phyloP scores from a whole-genome alignment of 1,140 invertebrate genomes.

The Drosophila arawakana region DNA sequence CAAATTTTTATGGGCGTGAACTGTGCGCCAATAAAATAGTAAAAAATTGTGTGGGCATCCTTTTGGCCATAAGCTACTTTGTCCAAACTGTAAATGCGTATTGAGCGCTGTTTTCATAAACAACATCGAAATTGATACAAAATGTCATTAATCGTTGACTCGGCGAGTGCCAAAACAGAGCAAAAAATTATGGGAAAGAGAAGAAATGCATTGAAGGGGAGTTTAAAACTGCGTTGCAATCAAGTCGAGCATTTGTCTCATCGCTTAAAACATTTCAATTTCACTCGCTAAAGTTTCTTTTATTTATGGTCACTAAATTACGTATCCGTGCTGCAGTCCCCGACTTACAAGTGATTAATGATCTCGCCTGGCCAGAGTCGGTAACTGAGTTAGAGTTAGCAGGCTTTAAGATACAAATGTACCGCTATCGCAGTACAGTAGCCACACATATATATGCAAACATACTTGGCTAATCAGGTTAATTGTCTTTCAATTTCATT shows the following conservation, averaged over 20 bases:
- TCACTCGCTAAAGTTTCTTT: conserved; percentile 73
- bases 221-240: conserved; percentile 54
- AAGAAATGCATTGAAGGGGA: neutral
- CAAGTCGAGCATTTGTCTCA: conserved; percentile 80
- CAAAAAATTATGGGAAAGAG: conserved; percentile 19
- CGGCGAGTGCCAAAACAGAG: conserved; percentile 38
- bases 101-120: conserved; percentile 80
- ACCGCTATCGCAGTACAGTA: conserved; percentile 61
- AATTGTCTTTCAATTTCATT: conserved; percentile 81
- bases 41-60: conserved; percentile 39
- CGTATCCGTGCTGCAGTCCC: conserved; percentile 63
- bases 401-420: conserved; percentile 56
- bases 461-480: conserved; percentile 72
- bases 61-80: conserved; percentile 40
- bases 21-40: neutral
- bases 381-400: conserved; percentile 23
- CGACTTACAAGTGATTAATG: conserved; percentile 70
- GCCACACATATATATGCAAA: conserved; percentile 45
- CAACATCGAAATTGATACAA: conserved; percentile 77
- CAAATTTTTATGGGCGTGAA: conserved; percentile 36
- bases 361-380: conserved; percentile 53
- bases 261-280: conserved; percentile 81
- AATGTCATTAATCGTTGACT: conserved; percentile 75
- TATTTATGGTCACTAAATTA: conserved; percentile 82
- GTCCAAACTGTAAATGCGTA: conserved; percentile 74